Evolutionary conservation across 2,888 invertebrate genomes (phyloP), one percentile per base, ranked within the genome.

Genomic region (Eupithecia vulgata): DNA sequence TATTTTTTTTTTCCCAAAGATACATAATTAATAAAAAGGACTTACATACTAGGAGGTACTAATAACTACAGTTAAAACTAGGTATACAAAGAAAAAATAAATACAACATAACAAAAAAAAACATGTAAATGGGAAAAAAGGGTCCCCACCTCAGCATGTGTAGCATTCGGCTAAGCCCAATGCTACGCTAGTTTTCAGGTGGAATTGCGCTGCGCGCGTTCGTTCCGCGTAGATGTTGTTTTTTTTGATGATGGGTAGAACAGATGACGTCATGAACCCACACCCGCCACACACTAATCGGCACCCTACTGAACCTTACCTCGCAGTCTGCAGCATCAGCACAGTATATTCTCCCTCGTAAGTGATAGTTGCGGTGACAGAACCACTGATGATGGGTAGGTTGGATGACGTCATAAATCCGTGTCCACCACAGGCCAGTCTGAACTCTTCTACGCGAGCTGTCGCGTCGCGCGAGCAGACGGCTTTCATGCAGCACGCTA

Each of bases 321-420:
- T 95, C 0, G 98, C 98, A 4, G 98, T 97, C 93, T 99, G 99
- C 52, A 99, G 92, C 77, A 97, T 94, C 85, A 99, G 95, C 3
- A 99, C 99, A 0, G 98, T 98, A 87, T 98, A 98, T 91, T 99
- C 99, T 13, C 99, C 99, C 90, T 99, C 99, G 82, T 99, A 99
- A 0, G 99, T 99, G 86, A 97, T 97, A 68, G 97, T 96, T 8
- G 98, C 98, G 0, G 97, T 97, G 21, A 96, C 96, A 79, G 96
- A 93, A 17, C 97, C 97, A 83, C 98, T 98, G 12, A 97, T 96
- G 68, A 96, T 95, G 4, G 98, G 98, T 70, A 99, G 95, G 85
- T 97, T 98, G 59, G 98, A 97, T 66, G 96, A 95, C 42, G 96
- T 95, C 97, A 98, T 97, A 91, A 97, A 99, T 5, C 99, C 99